Evolutionary conservation across 2,113 vertebrate genomes (phyloP).

Genomic region (Hystrix brachyura): DNA sequence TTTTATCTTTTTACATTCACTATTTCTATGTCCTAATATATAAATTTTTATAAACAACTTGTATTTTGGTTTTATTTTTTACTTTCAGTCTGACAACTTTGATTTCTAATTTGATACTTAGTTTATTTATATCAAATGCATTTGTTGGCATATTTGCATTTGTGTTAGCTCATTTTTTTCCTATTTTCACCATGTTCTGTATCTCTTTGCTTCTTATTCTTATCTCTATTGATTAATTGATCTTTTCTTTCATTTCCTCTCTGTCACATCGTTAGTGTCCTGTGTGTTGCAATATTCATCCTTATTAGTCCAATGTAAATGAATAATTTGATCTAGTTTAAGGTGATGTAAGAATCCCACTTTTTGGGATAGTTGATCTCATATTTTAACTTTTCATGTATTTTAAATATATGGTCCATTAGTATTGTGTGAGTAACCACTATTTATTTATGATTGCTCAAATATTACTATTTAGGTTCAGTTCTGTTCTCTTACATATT

Average conservation of each 20-base stretch:
- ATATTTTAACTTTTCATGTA: neutral
- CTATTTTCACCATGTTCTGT: neutral
- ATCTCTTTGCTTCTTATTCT: conserved; percentile 12
- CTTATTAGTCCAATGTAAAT: neutral
- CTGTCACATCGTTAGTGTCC: neutral
- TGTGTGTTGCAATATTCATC: neutral
- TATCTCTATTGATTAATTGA: neutral
- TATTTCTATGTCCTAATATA: neutral
- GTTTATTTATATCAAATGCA: neutral
- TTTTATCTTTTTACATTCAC: neutral
- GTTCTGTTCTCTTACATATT: neutral
- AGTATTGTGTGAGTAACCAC: neutral
- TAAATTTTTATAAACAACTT: neutral
- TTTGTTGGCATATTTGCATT: neutral
- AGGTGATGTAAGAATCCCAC: neutral
- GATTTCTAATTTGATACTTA: conserved; percentile 25
- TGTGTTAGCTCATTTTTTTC: neutral
- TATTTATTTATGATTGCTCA: neutral
- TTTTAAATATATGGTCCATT: neutral
- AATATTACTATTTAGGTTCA: neutral
- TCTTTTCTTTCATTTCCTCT: neutral
- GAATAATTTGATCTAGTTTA: neutral
- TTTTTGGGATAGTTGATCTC: neutral
- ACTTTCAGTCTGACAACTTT: neutral
- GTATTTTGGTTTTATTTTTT: neutral